Evolutionary conservation across 2,797 vertebrate genomes (phyloP).

Genomic region (Mormyrus hasselquistii): DNA sequence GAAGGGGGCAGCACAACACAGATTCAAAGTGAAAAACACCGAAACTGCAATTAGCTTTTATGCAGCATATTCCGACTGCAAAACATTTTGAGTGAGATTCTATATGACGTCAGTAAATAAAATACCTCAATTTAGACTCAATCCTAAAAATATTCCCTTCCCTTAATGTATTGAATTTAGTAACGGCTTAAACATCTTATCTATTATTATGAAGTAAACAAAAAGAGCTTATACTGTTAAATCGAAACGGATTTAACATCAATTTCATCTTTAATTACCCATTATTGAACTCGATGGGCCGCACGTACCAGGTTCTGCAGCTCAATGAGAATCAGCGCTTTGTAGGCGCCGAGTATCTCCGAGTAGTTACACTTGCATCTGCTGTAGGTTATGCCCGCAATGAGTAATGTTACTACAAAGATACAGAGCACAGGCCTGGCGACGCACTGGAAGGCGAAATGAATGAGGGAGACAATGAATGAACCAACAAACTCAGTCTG

Average conservation of each 20-base stretch:
- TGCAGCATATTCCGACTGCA: background rate
- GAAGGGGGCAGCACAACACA: slow-evolving; percentile 38
- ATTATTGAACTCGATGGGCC: background rate
- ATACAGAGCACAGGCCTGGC: slow-evolving; percentile 53
- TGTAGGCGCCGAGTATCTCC: slow-evolving; percentile 59
- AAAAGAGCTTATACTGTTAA: background rate
- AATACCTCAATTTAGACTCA: background rate
- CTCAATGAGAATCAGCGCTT: slow-evolving; percentile 52
- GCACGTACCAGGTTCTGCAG: slow-evolving; percentile 58
- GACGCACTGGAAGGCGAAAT: slow-evolving; percentile 49
- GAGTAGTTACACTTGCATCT: slow-evolving; percentile 57
- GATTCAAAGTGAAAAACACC: background rate
- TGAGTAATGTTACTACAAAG: slow-evolving; percentile 53
- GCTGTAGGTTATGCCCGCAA: slow-evolving; percentile 41
- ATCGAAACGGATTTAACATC: background rate
- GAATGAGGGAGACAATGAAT: background rate
- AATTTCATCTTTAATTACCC: background rate
- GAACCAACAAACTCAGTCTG: background rate
- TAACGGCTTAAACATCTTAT: background rate
- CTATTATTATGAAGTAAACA: background rate
- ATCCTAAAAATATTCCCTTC: background rate
- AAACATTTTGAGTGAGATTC: background rate
- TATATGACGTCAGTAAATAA: background rate
- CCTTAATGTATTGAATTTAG: background rate
- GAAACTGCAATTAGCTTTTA: background rate